Conservation (phyloP, 2,888 invertebrate species). For the Campoletis raptor region DNA sequence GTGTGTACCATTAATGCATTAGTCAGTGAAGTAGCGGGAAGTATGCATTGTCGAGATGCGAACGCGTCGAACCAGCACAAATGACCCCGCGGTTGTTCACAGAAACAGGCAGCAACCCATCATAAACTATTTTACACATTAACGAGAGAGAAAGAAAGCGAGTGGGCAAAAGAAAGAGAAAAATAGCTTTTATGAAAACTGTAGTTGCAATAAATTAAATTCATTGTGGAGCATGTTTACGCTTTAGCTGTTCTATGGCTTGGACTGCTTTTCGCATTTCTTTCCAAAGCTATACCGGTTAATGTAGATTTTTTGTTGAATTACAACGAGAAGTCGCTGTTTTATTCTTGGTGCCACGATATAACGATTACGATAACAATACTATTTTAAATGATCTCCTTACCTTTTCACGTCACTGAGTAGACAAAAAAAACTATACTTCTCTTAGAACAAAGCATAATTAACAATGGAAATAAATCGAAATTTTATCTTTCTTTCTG, state of each 20-base stretch:
- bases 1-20: slow-evolving; percentile 29
- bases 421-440: slow-evolving; percentile 4
- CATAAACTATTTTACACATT: slow-evolving; percentile 52
- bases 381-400: background rate
- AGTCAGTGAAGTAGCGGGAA: slow-evolving; percentile 20
- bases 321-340: slow-evolving; percentile 12
- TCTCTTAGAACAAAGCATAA: background rate
- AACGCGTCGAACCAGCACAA: slow-evolving; percentile 58
- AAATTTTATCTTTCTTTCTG: background rate
- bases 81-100: slow-evolving; percentile 31
- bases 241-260: slow-evolving; percentile 15
- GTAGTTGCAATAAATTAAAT: slow-evolving; percentile 46
- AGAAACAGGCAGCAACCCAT: slow-evolving; percentile 33
- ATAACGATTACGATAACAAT: slow-evolving; percentile 6
- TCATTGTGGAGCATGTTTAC: slow-evolving; percentile 40
- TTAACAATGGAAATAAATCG: background rate
- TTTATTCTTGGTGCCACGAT: background rate
- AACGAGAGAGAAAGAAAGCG: slow-evolving; percentile 37
- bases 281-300: background rate
- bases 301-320: slow-evolving; percentile 26
- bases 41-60: slow-evolving; percentile 26
- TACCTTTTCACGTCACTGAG: background rate
- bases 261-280: slow-evolving; percentile 9
- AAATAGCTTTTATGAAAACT: slow-evolving; percentile 43
- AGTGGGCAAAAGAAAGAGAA: background rate